A percentile compares a stretch with the other conserved stretches of the same genome.
Evolutionary conservation across 1,140 invertebrate genomes (phyloP).

Genomic region (Hyles vespertilio): DNA sequence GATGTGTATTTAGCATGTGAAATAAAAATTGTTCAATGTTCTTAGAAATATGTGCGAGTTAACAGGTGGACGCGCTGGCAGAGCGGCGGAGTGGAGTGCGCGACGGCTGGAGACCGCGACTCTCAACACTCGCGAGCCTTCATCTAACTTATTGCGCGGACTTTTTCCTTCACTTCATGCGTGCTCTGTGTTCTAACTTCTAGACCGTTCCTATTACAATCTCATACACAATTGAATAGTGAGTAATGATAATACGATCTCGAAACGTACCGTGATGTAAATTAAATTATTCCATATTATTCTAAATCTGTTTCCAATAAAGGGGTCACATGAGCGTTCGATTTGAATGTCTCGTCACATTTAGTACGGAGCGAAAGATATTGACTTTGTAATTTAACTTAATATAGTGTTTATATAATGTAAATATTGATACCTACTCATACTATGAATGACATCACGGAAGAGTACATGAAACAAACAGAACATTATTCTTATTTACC

Average conservation of each 20-base stretch:
- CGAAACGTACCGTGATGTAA: slow-evolving; percentile 23
- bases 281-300: slow-evolving; percentile 32
- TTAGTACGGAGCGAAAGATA: slow-evolving; percentile 16
- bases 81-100: too few relatives aligned
- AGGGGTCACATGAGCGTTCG: slow-evolving; percentile 16
- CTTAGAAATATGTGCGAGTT: slow-evolving; percentile 48
- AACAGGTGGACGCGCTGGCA: slow-evolving; percentile 46
- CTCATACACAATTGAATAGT: slow-evolving; percentile 18
- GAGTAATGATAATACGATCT: slow-evolving; percentile 27
- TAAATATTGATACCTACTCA: slow-evolving; percentile 55
- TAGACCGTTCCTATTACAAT: slow-evolving; percentile 9
- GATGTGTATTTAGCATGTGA: slow-evolving; percentile 66
- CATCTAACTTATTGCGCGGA: slow-evolving; percentile 10
- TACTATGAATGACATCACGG: slow-evolving; percentile 56
- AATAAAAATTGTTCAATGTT: slow-evolving; percentile 61
- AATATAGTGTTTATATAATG: slow-evolving; percentile 12
- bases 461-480: slow-evolving; percentile 67
- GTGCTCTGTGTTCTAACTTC: background rate
- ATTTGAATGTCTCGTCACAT: slow-evolving; percentile 19
- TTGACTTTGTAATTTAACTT: slow-evolving; percentile 7
- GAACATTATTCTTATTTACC: slow-evolving; percentile 23
- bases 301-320: slow-evolving; percentile 27
- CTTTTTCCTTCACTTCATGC: slow-evolving; percentile 12
- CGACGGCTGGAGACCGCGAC: too few relatives aligned
- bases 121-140: background rate